A percentile compares a stretch with the other conserved stretches of the same genome.
Conservation (phyloP, 2,113 vertebrate genomes). For the Pelobates fuscus region DNA sequence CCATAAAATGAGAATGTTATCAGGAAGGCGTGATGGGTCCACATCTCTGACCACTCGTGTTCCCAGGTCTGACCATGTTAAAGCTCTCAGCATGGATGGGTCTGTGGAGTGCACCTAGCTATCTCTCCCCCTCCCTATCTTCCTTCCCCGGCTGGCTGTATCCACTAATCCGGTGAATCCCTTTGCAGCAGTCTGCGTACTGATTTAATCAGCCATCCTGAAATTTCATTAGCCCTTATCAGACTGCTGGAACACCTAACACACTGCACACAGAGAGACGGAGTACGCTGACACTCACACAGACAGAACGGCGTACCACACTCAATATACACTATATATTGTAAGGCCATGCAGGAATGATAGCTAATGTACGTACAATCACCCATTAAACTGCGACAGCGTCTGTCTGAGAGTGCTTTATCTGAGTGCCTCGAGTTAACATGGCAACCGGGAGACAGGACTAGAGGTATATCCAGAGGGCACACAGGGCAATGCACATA, state of each 20-base stretch:
- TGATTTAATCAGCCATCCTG: conserved; percentile 43
- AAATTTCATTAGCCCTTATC: conserved; percentile 50
- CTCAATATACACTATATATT: too few relatives aligned
- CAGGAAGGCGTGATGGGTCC: not conserved
- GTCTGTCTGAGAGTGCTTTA: too few relatives aligned
- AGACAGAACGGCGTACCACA: too few relatives aligned
- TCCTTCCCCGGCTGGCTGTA: conserved; percentile 2
- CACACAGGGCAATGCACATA: too few relatives aligned
- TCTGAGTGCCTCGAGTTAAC: too few relatives aligned
- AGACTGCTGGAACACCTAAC: conserved; percentile 28
- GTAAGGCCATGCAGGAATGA: too few relatives aligned
- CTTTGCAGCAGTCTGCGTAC: conserved; percentile 19
- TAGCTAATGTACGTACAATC: too few relatives aligned
- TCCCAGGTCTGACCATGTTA: not conserved
- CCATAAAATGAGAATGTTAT: too few relatives aligned
- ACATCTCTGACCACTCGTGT: not conserved
- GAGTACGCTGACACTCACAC: not conserved
- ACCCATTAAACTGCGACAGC: too few relatives aligned
- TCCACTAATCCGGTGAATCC: conserved; percentile 42
- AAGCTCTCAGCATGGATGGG: not conserved
- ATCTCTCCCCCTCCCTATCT: not conserved
- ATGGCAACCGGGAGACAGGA: too few relatives aligned
- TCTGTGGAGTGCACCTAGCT: not conserved
- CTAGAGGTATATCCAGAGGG: too few relatives aligned
- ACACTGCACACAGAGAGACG: conserved; percentile 13